phyloP scores from a whole-genome alignment of 2,888 invertebrate genomes.

The Orgyia antiqua region DNA sequence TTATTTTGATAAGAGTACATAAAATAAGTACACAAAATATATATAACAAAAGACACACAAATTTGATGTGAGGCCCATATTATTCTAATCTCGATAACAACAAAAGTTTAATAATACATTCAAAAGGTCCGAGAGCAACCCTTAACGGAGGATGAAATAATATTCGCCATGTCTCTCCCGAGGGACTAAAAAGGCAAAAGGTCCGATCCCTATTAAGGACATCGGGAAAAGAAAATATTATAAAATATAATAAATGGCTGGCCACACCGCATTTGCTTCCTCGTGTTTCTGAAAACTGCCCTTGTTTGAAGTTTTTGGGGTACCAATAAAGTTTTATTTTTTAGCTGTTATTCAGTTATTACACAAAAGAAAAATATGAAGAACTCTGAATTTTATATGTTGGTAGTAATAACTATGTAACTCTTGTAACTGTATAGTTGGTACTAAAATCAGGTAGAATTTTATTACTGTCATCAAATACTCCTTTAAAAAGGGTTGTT shows the following conservation, averaged over 20 bases:
- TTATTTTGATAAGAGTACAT: no score
- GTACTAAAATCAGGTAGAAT: no score
- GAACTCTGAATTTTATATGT: no score
- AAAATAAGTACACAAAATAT: no score
- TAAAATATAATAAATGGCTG: slow-evolving; percentile 42
- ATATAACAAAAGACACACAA: slow-evolving; percentile 31
- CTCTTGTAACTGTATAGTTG: no score
- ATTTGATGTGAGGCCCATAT: slow-evolving; percentile 41
- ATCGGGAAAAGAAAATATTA: slow-evolving; percentile 50
- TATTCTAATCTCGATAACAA: slow-evolving; percentile 56
- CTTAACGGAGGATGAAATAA: slow-evolving; percentile 51
- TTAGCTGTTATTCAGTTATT: slow-evolving; percentile 7
- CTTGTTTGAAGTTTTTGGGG: slow-evolving; percentile 20
- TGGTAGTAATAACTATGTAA: no score
- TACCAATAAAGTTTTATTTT: slow-evolving; percentile 21
- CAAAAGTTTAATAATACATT: slow-evolving; percentile 64
- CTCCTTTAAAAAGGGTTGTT: no score
- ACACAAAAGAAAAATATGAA: background rate
- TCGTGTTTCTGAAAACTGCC: slow-evolving; percentile 20
- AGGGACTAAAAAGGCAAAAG: slow-evolving; percentile 60
- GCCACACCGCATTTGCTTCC: slow-evolving; percentile 22
- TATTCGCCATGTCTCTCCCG: slow-evolving; percentile 51
- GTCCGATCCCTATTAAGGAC: slow-evolving; percentile 56
- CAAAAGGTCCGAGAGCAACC: slow-evolving; percentile 50
- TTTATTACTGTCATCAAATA: no score